phyloP scores from a whole-genome alignment of 2,888 invertebrate genomes.

The Drosophila pullipes region DNA sequence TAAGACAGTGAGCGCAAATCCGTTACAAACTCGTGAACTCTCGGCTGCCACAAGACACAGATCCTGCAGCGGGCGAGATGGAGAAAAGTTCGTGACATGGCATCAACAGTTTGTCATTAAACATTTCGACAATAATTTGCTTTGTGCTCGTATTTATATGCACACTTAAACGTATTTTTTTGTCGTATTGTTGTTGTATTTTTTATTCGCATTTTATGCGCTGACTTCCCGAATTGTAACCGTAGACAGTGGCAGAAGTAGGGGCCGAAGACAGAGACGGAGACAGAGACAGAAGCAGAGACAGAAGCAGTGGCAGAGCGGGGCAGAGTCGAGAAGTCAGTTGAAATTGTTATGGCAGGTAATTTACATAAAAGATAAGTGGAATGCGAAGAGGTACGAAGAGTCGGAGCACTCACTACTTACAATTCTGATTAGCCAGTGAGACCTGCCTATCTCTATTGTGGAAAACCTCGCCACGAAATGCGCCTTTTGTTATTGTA shows the following conservation, averaged over 20 bases:
- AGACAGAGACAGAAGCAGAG: conserved; percentile 30
- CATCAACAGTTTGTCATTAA: conserved; percentile 85
- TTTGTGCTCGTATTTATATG: conserved; percentile 69
- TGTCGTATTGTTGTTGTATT: conserved; percentile 18
- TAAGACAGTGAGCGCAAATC: conserved; percentile 48
- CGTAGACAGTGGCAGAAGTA: conserved; percentile 40
- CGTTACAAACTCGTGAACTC: conserved; percentile 83
- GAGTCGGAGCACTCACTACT: conserved; percentile 53
- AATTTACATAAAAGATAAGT: conserved; percentile 78
- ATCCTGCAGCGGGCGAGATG: conserved; percentile 29
- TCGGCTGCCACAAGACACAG: conserved; percentile 41
- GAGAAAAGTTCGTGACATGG: conserved; percentile 83
- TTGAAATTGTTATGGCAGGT: conserved; percentile 75
- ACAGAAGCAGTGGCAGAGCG: conserved; percentile 5
- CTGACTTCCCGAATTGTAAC: conserved; percentile 71
- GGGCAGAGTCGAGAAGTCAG: conserved; percentile 2
- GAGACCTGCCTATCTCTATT: conserved; percentile 74
- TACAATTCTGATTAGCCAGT: conserved; percentile 78
- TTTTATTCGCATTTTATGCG: conserved; percentile 52
- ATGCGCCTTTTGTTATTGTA: conserved; percentile 67
- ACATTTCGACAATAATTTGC: conserved; percentile 85
- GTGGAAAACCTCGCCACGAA: conserved; percentile 67
- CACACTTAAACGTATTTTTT: conserved; percentile 25
- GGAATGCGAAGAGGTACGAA: conserved; percentile 57
- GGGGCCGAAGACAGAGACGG: neutral